Base-by-base conservation (phyloP, 2,113 vertebrate genomes). In the Scomber japonicus region DNA sequence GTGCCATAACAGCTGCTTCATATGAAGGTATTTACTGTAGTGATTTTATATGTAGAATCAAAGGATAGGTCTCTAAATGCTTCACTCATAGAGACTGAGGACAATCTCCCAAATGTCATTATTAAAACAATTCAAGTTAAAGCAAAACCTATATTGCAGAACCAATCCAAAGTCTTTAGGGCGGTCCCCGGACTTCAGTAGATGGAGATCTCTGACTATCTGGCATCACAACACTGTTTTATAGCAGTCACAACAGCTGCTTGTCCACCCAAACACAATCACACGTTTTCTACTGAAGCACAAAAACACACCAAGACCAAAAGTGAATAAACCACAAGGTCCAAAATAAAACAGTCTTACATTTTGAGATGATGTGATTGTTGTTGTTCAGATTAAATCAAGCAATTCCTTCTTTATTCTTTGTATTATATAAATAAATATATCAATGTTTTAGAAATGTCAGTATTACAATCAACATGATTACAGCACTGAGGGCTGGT, bases 1-100 rank as follows among this genome's bases (percentile, higher is more conserved):
- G 60, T 83, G 79, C 72, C 71, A 60, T 61, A 79, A 21, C 27
- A 51, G 60, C 57, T 50, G 55, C 12, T 31, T 44, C 49, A 16
- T 24, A 9, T 35, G 1, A 21, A 46, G 53, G 61, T 50, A 9
- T 62, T 10, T 35, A 21, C 16, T 76, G 44, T 35, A 53, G 17
- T 69, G 27, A 30, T 45, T 12, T 65, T 27, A 27, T 27, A 27
- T 27, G 24, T 27, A 27, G 24, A 27, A 27, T 27, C 24, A 27
- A 1, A 27, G 24, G 24, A 1, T 3, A 27, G 24, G 24, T 27
- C 24, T 27, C 24, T 27, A 27, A 27, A 27, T 27, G 24, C 24
- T 27, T 27, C 24, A 27, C 24, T 27, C 24, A 24, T 24, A 27
- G 24, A 27, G 24, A 27, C 24, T 27, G 24, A 27, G 24, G 24